A percentile compares a stretch with the other conserved stretches of the same genome.
phyloP scores from a whole-genome alignment of 2,888 invertebrate genomes.

The Clitarchus hookeri region DNA sequence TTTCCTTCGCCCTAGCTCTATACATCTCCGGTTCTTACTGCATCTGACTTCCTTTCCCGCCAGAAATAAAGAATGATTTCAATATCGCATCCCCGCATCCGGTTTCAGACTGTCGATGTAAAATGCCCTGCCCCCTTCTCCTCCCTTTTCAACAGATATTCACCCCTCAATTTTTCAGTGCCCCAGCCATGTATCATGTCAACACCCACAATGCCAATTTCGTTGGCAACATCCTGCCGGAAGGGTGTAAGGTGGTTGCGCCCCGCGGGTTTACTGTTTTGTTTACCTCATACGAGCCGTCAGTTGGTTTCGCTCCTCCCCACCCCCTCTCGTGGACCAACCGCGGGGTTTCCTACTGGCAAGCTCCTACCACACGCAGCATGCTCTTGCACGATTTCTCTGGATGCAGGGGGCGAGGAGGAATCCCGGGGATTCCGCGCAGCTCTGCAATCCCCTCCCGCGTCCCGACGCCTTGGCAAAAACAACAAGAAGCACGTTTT shows the following conservation, averaged over 20 bases:
- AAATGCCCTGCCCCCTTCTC: not conserved
- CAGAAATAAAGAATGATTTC: slow-evolving; percentile 1
- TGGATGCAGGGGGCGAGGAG: not conserved
- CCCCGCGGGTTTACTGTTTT: not conserved
- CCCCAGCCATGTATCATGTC: not conserved
- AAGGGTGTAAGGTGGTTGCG: not conserved
- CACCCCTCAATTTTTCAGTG: not conserved
- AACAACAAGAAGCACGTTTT: not conserved
- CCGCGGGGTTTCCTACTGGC: not conserved
- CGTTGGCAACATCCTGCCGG: not conserved
- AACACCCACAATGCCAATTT: not conserved
- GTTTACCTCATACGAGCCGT: not conserved
- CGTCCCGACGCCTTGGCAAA: too few relatives aligned
- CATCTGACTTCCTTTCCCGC: not conserved
- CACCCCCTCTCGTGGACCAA: not conserved
- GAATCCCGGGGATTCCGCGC: not conserved
- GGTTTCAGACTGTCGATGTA: not conserved
- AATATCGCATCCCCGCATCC: not conserved
- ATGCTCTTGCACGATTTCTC: not conserved
- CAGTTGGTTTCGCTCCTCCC: not conserved
- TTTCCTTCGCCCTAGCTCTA: not conserved
- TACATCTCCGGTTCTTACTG: not conserved
- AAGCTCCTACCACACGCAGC: not conserved
- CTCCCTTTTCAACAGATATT: not conserved
- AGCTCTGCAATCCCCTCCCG: too few relatives aligned